Conservation (phyloP, 2,888 invertebrate genomes). For the Thereva nobilitata region DNA sequence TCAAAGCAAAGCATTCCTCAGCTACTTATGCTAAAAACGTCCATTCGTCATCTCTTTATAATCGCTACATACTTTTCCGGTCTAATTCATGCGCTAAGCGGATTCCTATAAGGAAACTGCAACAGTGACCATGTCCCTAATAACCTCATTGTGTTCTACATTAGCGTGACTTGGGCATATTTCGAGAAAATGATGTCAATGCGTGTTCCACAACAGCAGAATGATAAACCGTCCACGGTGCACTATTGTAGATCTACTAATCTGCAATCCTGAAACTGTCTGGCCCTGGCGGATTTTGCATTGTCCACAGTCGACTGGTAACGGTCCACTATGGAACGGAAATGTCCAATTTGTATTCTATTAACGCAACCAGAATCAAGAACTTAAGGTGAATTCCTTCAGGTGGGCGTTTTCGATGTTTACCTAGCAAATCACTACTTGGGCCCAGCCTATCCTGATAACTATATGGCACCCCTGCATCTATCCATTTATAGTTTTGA, state of each 20-base stretch:
- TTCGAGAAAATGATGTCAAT: slow-evolving; percentile 13
- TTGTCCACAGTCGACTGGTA: slow-evolving; percentile 25
- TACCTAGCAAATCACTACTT: slow-evolving; percentile 25
- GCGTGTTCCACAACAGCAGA: slow-evolving; percentile 5
- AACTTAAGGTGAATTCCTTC: slow-evolving; percentile 28
- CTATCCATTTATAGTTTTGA: slow-evolving; percentile 24
- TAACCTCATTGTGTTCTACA: slow-evolving; percentile 25
- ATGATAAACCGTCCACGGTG: slow-evolving; percentile 16
- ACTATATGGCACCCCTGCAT: slow-evolving; percentile 21
- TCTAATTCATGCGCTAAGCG: slow-evolving; percentile 18
- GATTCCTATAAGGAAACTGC: slow-evolving; percentile 8
- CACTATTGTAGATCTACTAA: background rate
- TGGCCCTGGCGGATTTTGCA: slow-evolving; percentile 16
- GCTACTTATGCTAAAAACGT: slow-evolving; percentile 13
- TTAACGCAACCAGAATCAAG: slow-evolving; percentile 37
- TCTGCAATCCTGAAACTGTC: background rate
- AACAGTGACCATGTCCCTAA: slow-evolving; percentile 12
- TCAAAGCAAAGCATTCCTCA: too few relatives aligned
- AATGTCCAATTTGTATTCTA: slow-evolving; percentile 42
- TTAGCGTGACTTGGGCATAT: slow-evolving; percentile 9
- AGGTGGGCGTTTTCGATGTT: slow-evolving; percentile 35
- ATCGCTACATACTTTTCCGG: slow-evolving; percentile 28
- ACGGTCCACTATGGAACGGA: slow-evolving; percentile 32
- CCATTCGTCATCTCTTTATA: slow-evolving; percentile 26
- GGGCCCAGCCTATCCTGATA: slow-evolving; percentile 18